phyloP scores from a whole-genome alignment of 1,140 invertebrate genomes.

The roundworm (Caenorhabditis elegans) region DNA sequence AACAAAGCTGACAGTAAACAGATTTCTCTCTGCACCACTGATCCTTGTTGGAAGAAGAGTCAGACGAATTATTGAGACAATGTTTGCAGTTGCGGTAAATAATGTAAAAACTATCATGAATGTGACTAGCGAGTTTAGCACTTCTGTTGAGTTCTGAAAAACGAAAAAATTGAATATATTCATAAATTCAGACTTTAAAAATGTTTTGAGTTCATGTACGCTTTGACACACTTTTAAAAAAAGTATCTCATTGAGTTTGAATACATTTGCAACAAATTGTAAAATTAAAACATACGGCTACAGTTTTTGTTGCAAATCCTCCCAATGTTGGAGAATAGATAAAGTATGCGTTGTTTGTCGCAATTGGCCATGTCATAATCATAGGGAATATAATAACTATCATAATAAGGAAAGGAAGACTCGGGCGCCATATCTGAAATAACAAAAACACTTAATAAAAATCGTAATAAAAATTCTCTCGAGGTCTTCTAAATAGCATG shows the following conservation, averaged over 20 bases:
- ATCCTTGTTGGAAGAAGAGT: not conserved
- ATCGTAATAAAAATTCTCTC: not conserved
- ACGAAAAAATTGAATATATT: too few relatives aligned
- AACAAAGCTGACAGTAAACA: not conserved
- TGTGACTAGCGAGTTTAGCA: not conserved
- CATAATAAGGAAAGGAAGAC: not conserved
- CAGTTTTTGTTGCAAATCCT: not conserved
- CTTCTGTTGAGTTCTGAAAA: not conserved
- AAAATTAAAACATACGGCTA: not conserved
- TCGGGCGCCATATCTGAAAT: not conserved
- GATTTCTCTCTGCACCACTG: not conserved
- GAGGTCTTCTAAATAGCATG: too few relatives aligned
- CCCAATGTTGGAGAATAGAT: not conserved
- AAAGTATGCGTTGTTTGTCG: not conserved
- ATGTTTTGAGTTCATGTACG: too few relatives aligned
- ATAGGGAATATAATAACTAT: not conserved
- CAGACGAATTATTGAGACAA: not conserved
- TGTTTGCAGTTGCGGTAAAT: not conserved
- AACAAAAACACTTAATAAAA: not conserved
- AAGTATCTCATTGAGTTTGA: too few relatives aligned
- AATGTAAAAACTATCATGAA: not conserved
- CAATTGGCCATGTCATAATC: not conserved
- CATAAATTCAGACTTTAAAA: not conserved
- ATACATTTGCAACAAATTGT: too few relatives aligned
- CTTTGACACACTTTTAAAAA: too few relatives aligned